Evolutionary conservation across 2,888 invertebrate species (phyloP).

Genomic region (Drosophila paramelanica): DNA sequence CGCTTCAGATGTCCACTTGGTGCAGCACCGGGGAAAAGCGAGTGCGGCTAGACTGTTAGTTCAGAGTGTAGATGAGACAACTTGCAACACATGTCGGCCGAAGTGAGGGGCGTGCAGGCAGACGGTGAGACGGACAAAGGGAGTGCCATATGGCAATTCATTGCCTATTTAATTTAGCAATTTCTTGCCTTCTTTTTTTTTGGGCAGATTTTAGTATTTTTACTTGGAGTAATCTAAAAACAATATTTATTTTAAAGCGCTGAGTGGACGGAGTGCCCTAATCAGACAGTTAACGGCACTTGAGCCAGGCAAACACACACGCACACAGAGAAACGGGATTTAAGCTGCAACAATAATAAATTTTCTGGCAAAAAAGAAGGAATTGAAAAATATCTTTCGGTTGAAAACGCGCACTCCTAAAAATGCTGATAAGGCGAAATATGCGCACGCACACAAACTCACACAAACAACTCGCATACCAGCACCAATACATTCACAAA

Average conservation of each 20-base stretch:
- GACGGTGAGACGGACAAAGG: conserved; percentile 9
- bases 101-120: conserved; percentile 35
- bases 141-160: conserved; percentile 59
- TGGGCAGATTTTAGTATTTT: conserved; percentile 64
- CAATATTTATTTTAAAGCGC: conserved; percentile 82
- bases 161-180: conserved; percentile 73
- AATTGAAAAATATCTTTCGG: conserved; percentile 63
- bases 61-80: conserved; percentile 28
- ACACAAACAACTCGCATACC: conserved; percentile 15
- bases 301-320: conserved; percentile 38
- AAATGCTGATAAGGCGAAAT: conserved; percentile 79
- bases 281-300: conserved; percentile 78
- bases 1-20: conserved; percentile 26
- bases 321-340: conserved; percentile 65
- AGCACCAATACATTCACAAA: conserved; percentile 16
- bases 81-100: conserved; percentile 59
- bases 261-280: conserved; percentile 73
- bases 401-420: conserved; percentile 66
- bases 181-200: conserved; percentile 50
- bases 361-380: conserved; percentile 54
- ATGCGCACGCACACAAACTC: conserved; percentile 62
- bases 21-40: conserved; percentile 5
- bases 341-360: conserved; percentile 81
- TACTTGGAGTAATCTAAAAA: conserved; percentile 72
- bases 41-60: conserved; percentile 29